Evolutionary conservation across 2,888 invertebrate genomes (phyloP), one percentile per base, ranked within the genome.

Genomic region (Gasteruption jaculator): DNA sequence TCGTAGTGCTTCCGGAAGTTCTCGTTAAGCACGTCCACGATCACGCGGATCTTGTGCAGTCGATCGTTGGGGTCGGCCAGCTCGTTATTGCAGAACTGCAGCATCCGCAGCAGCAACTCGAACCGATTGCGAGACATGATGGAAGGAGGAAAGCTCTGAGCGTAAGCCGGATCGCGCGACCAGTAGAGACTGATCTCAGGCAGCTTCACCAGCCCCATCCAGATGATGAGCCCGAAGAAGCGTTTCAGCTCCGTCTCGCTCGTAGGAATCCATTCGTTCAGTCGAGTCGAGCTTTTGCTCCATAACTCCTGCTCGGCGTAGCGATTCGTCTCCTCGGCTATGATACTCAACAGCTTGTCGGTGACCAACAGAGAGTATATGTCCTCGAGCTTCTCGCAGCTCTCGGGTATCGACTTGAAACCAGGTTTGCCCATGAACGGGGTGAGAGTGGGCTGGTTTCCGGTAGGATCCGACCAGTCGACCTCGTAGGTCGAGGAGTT

Each of bases 71-170:
- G 53, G 38, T 60, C 50, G 32, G 30, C 43, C 10, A 60, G 53
- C 19, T 60, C 56, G 33, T 59, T 43, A 31, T 58, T 30, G 15
- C 56, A 54, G 51, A 66, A 63, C 49, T 65, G 61, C 8, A 63
- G 29, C 55, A 59, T 56, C 42, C 49, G 54, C 12, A 58, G 38
- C 10, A 61, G 29, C n/a, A 60, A 27, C 24, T 58, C 57, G 41
- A 63, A 63, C 1, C 57, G 33, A 43, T 61, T 62, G 6, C 61
- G 41, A 42, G 50, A 41, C 54, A 61, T 57, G 26, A 58, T 34
- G 14, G 51, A 32, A 30, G 25, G 16, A 19, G 41, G 41, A 41
- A 48, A 30, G 38, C 12, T 45, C 18, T 38, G 45, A 24, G 38
- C 29, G 43, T 43, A 43, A 26, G 43, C 32, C 6, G 41, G 30